Base-by-base conservation (phyloP, 2,797 vertebrate species). In the Adrianichthys oophorus region DNA sequence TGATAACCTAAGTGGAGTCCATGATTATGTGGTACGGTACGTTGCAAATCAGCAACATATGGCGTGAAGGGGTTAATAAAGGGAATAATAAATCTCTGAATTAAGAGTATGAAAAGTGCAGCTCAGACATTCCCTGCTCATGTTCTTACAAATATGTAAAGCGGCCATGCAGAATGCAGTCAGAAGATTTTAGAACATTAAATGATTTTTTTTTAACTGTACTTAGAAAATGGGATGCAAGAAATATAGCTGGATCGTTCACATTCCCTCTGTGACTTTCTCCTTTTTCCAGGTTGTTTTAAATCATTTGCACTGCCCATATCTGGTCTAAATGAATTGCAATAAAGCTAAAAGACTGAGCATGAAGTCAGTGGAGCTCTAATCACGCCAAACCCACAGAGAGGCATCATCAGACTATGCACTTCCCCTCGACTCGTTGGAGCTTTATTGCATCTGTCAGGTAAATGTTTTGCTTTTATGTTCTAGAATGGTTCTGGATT, bases 101-200 rank as follows among this genome's bases (percentile, higher is more conserved):
- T 29, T 29, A 29, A 26, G 24, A 26, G 26, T 6, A 29, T 29
- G 7, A 29, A 29, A 26, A 26, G 26, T 29, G 26, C 26, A 29
- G 5, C 26, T 29, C 26, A 29, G 5, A 6, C 26, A 48, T 58
- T 59, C 0, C 43, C 2, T 26, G 44, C 50, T 52, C 54, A 52
- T 68, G 29, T 59, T 17, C 14, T 48, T 68, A 60, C 45, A 56
- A 52, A 32, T 57, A 48, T 51, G 49, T 15, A 1, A 41, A 70
- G 62, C 45, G 50, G 70, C 51, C 50, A 52, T 52, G 47, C n/a
- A 49, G 53, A 61, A 29, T 52, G 42, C 55, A 44, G 43, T 42
- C 45, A 61, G 4, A 61, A 56, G 14, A 18, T 51, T 48, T 63
- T 48, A 53, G 15, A 62, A 64, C 52, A 51, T 26, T 57, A 47